Base-by-base conservation (phyloP, 1,140 invertebrate species). In the Brachionus calyciflorus region DNA sequence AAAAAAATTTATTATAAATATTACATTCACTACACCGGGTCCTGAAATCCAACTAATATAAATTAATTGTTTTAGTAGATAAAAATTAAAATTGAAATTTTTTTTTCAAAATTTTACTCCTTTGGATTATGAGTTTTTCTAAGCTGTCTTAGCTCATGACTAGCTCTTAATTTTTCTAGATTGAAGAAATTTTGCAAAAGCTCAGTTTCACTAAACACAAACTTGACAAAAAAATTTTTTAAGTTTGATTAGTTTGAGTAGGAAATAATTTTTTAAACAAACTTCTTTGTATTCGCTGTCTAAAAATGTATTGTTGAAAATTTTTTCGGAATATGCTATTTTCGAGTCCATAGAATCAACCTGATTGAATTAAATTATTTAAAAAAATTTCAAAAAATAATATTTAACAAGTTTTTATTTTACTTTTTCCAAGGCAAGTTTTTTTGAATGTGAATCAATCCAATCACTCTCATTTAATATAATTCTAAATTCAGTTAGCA, bases 361-460 rank as follows among this genome's bases (percentile, higher is more conserved):
- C 78, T 80, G 14, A 55, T 37, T 77, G 21, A 57, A 44, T 9
- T 78, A 17, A 55, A 51, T 24, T 51, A 78, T 57, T 33, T 37
- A 41, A 63, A 63, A 63, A 40, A 77, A 51, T 37, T 44, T 24
- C 10, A 24, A 6, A 28, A 68, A 19, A 4, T 44, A 53, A 19
- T 28, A 26, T 49, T n/a, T 77, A 24, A n/a, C 12, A n/a, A 7
- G n/a, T 1, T 49, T 17, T n/a, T 1, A n/a, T 30, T 55, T 73
- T 77, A 87, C 88, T 85, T 95, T 94, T 79, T 89, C 87, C 1
- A 87, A 87, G 2, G 92, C 92, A 46, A 90, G 85, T 28, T 87
- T 82, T 78, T 91, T 91, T 0, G 92, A 93, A 26, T 89, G 88
- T 19, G 87, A 83, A 75, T 92, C 90, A 79, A 95, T 89, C 93